phyloP scores from a whole-genome alignment of 2,888 invertebrate species.

The Zhengitettix transpicula region DNA sequence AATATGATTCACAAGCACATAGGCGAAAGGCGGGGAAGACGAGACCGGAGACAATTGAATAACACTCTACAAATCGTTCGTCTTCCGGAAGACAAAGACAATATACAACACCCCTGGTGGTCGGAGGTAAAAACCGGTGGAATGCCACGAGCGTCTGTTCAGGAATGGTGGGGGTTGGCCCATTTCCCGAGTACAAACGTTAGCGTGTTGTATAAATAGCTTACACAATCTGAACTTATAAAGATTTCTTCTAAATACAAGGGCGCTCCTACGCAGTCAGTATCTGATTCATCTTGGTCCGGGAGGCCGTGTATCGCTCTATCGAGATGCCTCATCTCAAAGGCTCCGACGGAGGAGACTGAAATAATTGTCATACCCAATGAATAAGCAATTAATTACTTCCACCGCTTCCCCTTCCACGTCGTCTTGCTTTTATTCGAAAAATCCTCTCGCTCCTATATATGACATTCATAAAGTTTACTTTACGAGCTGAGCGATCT shows the following conservation, averaged over 20 bases:
- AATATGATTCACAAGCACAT: too few species aligned
- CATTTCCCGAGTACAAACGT: too few species aligned
- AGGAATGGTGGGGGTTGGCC: too few species aligned
- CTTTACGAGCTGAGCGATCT: not conserved
- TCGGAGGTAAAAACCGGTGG: not conserved
- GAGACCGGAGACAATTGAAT: too few species aligned
- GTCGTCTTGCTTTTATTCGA: not conserved
- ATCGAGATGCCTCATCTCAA: not conserved
- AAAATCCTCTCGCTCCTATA: too few species aligned
- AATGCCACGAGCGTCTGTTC: not conserved
- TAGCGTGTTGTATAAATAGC: not conserved
- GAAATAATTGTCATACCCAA: conserved; percentile 8
- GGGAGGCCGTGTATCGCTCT: not conserved
- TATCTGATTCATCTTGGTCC: not conserved
- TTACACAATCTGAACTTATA: not conserved
- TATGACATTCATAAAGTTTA: not conserved
- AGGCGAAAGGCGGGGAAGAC: too few species aligned
- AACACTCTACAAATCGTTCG: conserved; percentile 2
- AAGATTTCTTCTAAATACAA: not conserved
- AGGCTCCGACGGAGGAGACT: not conserved
- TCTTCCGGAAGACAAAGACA: conserved; percentile 4
- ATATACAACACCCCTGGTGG: conserved; percentile 9
- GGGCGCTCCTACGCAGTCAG: not conserved
- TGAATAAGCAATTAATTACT: conserved; percentile 9
- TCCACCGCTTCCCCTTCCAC: not conserved